Percentiles rank a stretch among this genome's conserved stretches.
Conservation (phyloP, 2,113 vertebrate species). For the Leucosticte australis region DNA sequence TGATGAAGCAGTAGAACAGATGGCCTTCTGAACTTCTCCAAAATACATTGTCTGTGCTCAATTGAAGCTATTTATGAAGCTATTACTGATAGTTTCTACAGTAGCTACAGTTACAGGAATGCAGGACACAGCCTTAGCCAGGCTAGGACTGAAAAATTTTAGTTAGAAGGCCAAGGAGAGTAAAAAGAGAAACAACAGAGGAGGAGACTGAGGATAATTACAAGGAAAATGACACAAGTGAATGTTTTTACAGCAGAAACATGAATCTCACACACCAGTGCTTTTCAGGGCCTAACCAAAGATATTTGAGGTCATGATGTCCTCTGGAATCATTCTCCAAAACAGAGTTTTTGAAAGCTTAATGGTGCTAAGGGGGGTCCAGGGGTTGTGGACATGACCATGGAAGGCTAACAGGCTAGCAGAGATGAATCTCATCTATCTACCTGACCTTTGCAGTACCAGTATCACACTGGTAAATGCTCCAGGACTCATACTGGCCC, state of each 20-base stretch:
- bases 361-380: background rate
- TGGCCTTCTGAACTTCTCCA: background rate
- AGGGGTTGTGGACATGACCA: background rate
- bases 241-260: background rate
- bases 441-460: background rate
- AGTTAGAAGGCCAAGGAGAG: background rate
- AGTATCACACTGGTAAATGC: background rate
- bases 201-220: background rate
- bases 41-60: background rate
- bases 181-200: background rate
- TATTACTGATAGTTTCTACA: background rate
- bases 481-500: background rate
- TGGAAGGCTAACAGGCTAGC: background rate
- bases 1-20: background rate
- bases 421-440: background rate
- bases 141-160: background rate
- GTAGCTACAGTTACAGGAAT: background rate
- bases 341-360: background rate
- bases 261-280: background rate
- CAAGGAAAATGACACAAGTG: background rate
- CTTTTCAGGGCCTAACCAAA: background rate
- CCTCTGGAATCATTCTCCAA: background rate
- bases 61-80: background rate
- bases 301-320: background rate
- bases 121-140: background rate